Evolutionary conservation across 2,888 invertebrate species (phyloP), one percentile per base, ranked within the genome.

Genomic region (Macroteleia sp.): DNA sequence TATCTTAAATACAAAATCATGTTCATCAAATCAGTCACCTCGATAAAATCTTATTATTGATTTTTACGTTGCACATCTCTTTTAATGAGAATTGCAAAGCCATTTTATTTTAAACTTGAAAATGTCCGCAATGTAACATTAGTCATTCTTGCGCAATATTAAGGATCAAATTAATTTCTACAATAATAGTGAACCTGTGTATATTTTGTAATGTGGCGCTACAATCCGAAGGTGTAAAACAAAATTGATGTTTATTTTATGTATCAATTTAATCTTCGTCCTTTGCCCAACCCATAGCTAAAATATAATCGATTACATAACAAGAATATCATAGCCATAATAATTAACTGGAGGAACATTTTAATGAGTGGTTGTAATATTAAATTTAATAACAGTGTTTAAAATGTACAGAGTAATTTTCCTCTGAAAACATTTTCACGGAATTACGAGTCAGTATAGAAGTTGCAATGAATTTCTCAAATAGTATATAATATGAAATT

Each of bases 41-140:
- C 10, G 36, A 39, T 39, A 54, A 54, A 16, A 25, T 54, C 34
- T 34, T 34, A 14, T 12, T 34, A 54, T 54, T 39, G 54, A 54
- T 54, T 54, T 54, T 39, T 25, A 54, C 25, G 54, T 54, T 39
- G 52, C 20, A 30, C 20, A 34, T 52, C 32, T 10, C 32, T 32
- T 32, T 32, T 34, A 14, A 36, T 54, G 36, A 36, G 16, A 54
- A 54, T 36, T 32, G 54, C 36, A 32, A 16, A 54, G 25, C 1
- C 4, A 16, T 25, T 54, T 54, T 50, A 34, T 10, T 32, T 32
- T 32, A 32, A 32, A 32, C 32, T 32, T 5, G 10, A 32, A 8
- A 32, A 32, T 10, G 10, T 32, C 10, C 2, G 2, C 32, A 10
- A 32, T 10, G 10, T 32, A 10, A 32, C 6, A 32, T 32, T 32